These are phyloP conservation scores for Bradypus variegatus DNA, from an alignment of 2,797 vertebrate species.

Conservation along the genomic window DNA sequence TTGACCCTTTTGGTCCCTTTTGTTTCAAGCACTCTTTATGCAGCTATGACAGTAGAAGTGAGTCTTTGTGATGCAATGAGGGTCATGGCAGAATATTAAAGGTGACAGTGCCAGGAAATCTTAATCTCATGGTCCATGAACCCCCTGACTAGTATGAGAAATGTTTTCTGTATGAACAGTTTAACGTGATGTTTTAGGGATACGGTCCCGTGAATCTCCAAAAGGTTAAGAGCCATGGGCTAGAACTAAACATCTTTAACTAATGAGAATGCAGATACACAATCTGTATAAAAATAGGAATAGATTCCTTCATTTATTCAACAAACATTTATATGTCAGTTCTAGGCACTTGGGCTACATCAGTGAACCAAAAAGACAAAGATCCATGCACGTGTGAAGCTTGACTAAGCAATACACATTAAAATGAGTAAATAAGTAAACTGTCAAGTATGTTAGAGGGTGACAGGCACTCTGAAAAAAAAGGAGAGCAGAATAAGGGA, in stretches of 20 bases:
- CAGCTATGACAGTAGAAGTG: not conserved
- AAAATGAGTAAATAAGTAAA: not conserved
- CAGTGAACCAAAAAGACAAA: not conserved
- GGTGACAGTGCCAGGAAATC: not conserved
- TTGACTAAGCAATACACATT: not conserved
- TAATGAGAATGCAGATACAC: not conserved
- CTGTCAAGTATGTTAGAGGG: not conserved
- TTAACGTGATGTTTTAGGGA: constrained; percentile 15
- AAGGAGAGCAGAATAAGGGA: not conserved
- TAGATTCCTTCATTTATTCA: not conserved
- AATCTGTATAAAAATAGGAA: not conserved
- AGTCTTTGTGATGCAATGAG: not conserved
- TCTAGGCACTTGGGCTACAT: not conserved
- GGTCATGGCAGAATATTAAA: not conserved
- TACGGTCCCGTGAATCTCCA: not conserved
- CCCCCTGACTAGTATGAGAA: not conserved
- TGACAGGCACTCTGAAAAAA: not conserved
- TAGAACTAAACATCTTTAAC: not conserved
- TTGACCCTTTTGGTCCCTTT: not conserved
- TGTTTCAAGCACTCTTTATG: not conserved
- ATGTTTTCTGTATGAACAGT: not conserved
- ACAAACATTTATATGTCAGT: not conserved
- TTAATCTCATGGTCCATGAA: not conserved
- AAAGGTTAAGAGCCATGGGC: not conserved
- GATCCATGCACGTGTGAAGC: not conserved